These are phyloP conservation scores for Oplegnathus fasciatus DNA, from an alignment of 2,113 vertebrate genomes.

Conservation along the genomic window DNA sequence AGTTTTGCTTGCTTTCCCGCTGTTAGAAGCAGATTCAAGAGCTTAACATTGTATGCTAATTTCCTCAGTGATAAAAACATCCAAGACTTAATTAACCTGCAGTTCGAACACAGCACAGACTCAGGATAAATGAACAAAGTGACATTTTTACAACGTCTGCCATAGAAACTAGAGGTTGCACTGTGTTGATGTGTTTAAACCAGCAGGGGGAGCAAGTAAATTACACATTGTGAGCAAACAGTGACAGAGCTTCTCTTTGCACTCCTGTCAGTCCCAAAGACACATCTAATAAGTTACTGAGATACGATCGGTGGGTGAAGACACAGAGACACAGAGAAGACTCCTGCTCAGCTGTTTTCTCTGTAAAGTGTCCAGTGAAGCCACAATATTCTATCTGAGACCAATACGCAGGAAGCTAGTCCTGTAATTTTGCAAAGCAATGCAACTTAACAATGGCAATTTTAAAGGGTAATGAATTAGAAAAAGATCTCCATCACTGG, in stretches of 20 bases:
- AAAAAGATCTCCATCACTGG: not conserved
- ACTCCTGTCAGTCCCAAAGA: not conserved
- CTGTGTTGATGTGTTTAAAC: not conserved
- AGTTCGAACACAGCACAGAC: not conserved
- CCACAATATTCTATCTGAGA: not conserved
- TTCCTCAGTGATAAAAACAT: constrained; percentile 23
- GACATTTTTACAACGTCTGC: not conserved
- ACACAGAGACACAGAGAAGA: not conserved
- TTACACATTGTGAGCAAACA: not conserved
- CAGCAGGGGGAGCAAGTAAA: constrained; percentile 48
- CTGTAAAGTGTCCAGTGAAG: not conserved
- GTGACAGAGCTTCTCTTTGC: not conserved
- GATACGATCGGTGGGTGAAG: not conserved
- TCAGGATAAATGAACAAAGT: not conserved
- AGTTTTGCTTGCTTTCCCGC: not conserved
- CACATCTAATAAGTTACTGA: not conserved
- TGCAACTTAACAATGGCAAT: not conserved
- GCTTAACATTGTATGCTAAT: constrained; percentile 1
- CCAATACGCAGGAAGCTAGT: not conserved
- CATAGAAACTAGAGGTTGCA: not conserved
- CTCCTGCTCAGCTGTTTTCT: not conserved
- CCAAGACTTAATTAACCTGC: constrained; percentile 28
- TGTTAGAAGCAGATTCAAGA: not conserved
- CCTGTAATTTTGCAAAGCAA: not conserved
- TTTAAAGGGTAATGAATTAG: not conserved